Conservation (phyloP, 2,888 invertebrate species). For the Himalopsyche anomala region DNA sequence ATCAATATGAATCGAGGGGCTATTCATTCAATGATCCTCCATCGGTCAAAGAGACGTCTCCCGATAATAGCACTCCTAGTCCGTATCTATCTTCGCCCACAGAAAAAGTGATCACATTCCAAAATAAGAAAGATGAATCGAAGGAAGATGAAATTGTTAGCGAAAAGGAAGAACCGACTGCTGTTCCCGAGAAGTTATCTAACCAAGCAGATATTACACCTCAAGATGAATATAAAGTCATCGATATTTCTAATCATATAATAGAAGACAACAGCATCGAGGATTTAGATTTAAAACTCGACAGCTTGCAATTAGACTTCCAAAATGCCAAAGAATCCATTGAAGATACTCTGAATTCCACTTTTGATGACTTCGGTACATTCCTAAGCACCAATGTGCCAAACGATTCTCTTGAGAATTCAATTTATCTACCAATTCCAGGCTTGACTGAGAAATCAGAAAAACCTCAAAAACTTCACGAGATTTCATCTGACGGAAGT, state of each 20-base stretch:
- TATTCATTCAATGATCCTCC: conserved; percentile 55
- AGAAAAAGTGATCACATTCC: conserved; percentile 18
- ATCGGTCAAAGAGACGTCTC: conserved; percentile 46
- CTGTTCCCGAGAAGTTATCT: neutral
- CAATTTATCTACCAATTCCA: conserved; percentile 60
- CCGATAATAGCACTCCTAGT: neutral
- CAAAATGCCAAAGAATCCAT: conserved; percentile 62
- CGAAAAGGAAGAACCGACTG: neutral
- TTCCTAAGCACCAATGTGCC: conserved; percentile 57
- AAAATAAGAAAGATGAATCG: conserved; percentile 5
- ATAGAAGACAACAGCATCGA: conserved; percentile 70
- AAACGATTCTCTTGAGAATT: conserved; percentile 53
- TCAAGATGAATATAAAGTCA: conserved; percentile 53
- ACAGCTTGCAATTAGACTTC: conserved; percentile 61
- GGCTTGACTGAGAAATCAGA: conserved; percentile 49
- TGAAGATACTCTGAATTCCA: conserved; percentile 68
- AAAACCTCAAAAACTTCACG: conserved; percentile 49
- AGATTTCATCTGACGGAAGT: conserved; percentile 60
- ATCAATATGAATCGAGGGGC: conserved; percentile 54
- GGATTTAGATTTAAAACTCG: conserved; percentile 72
- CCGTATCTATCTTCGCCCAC: neutral
- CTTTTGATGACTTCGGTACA: conserved; percentile 67
- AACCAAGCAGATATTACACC: conserved; percentile 54
- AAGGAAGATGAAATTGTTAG: conserved; percentile 6
- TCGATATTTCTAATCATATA: conserved; percentile 43